Conservation (phyloP, 1,140 invertebrate genomes). For the Colletes latitarsis region DNA sequence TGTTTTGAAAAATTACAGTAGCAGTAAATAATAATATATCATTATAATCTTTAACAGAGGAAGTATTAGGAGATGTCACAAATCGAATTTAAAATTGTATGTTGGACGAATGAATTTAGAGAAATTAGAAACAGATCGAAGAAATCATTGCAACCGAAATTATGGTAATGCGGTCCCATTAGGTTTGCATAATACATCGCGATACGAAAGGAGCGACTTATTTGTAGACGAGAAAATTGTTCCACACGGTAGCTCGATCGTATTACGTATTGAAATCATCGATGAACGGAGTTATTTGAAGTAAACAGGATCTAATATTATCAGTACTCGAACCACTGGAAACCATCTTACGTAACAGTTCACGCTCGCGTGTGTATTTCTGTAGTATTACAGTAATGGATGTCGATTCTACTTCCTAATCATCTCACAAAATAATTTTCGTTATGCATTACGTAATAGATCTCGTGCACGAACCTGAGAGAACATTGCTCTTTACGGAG, state of each 20-base stretch:
- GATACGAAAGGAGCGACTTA: neutral
- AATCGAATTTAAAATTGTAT: neutral
- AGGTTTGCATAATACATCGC: too few species aligned
- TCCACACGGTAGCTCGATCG: neutral
- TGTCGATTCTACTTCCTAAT: conserved; percentile 17
- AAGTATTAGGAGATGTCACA: too few species aligned
- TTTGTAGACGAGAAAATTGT: too few species aligned
- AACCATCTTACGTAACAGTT: neutral
- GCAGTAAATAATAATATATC: too few species aligned
- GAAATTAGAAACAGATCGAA: neutral
- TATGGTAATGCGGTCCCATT: neutral
- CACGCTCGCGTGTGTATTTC: neutral
- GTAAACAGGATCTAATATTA: neutral
- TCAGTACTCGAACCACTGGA: conserved; percentile 1
- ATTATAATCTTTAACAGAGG: neutral
- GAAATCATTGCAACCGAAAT: neutral
- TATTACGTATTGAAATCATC: neutral
- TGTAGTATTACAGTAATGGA: neutral
- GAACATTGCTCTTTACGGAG: conserved; percentile 16
- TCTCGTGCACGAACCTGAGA: neutral
- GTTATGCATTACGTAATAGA: conserved; percentile 24
- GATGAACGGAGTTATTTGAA: conserved; percentile 1
- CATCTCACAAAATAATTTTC: conserved; percentile 31
- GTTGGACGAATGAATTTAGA: neutral
- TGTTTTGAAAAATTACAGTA: too few species aligned